phyloP scores from a whole-genome alignment of 1,140 invertebrate genomes.

The Phocides pigmalion region DNA sequence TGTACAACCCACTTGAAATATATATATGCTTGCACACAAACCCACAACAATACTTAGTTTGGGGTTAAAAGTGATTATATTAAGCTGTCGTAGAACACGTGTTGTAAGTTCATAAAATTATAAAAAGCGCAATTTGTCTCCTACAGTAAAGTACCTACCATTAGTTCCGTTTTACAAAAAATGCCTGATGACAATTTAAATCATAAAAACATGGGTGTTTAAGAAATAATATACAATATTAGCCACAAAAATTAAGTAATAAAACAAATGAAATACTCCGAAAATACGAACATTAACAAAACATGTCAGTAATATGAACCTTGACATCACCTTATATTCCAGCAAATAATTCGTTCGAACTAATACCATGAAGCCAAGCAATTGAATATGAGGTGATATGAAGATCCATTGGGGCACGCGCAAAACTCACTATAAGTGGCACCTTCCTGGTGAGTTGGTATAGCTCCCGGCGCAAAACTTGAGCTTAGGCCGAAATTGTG shows the following conservation, averaged over 20 bases:
- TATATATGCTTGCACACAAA: conserved; percentile 44
- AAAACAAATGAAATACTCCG: conserved; percentile 4
- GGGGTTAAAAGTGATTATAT: neutral
- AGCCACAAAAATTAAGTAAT: conserved; percentile 1
- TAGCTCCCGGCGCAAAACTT: conserved; percentile 10
- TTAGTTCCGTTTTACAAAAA: too few species aligned
- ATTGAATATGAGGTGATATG: conserved; percentile 26
- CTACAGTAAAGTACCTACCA: too few species aligned
- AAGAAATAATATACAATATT: neutral
- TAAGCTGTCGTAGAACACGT: neutral
- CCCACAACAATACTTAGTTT: neutral
- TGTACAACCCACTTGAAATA: conserved; percentile 65
- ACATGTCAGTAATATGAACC: conserved; percentile 5
- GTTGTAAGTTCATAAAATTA: neutral
- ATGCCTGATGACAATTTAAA: neutral
- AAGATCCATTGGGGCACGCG: conserved; percentile 24
- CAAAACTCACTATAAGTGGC: conserved; percentile 20
- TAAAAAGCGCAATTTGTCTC: too few species aligned
- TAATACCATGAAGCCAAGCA: conserved; percentile 13
- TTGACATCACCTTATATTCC: conserved; percentile 30
- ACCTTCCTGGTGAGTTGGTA: conserved; percentile 3
- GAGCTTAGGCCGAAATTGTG: neutral
- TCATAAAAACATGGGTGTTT: neutral
- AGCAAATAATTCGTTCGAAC: conserved; percentile 9
- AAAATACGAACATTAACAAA: neutral